Conservation (phyloP, 2,888 invertebrate genomes). For the Heliconius cydno region DNA sequence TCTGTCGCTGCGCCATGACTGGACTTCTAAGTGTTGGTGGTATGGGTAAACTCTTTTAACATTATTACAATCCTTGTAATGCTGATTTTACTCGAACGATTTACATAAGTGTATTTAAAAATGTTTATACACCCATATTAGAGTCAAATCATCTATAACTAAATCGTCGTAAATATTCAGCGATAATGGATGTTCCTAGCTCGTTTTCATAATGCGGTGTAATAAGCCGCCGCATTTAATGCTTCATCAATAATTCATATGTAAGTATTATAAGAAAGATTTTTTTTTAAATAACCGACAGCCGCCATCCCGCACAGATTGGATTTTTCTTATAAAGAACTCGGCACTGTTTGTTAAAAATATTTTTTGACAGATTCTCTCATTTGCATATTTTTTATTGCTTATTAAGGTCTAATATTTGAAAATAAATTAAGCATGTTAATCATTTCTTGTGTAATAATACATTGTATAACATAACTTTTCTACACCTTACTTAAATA, state of each 20-base stretch:
- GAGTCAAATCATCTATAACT: slow-evolving; percentile 35
- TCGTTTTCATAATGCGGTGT: slow-evolving; percentile 65
- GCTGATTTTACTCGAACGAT: not conserved
- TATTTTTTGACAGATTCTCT: slow-evolving; percentile 34
- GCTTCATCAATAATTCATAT: slow-evolving; percentile 69
- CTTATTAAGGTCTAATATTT: slow-evolving; percentile 28
- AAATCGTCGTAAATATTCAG: slow-evolving; percentile 59
- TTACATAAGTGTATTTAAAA: not conserved
- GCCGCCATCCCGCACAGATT: slow-evolving; percentile 34
- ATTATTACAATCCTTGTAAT: not conserved
- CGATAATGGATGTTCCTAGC: slow-evolving; percentile 63
- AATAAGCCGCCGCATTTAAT: slow-evolving; percentile 65
- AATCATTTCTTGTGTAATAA: slow-evolving; percentile 23
- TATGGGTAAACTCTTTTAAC: not conserved
- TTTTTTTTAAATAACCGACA: slow-evolving; percentile 42
- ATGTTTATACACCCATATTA: not conserved
- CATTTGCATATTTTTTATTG: slow-evolving; percentile 34
- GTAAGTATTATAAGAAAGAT: slow-evolving; percentile 59
- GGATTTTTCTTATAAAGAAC: slow-evolving; percentile 37
- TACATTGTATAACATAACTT: not conserved
- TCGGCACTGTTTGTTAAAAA: slow-evolving; percentile 35
- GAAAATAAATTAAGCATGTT: slow-evolving; percentile 25
- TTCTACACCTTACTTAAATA: not conserved
- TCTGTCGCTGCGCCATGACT: no score
- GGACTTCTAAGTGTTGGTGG: not conserved